phyloP scores from a whole-genome alignment of 2,888 invertebrate genomes.

The Oeneis ivallda region DNA sequence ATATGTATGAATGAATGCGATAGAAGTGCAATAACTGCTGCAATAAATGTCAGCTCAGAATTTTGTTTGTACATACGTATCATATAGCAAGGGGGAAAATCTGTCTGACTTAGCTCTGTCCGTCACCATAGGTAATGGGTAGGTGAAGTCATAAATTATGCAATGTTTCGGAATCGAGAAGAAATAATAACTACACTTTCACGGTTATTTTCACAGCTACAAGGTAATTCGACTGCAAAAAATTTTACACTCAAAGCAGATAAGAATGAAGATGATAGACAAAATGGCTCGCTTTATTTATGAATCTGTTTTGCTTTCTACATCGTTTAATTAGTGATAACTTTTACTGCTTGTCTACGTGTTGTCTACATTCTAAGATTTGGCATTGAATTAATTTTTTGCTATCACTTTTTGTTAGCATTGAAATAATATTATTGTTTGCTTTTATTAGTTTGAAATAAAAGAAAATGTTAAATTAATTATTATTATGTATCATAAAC shows the following conservation, averaged over 20 bases:
- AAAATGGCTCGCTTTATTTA: constrained; percentile 15
- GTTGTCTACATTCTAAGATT: not conserved
- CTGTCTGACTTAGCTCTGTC: no score
- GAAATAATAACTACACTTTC: constrained; percentile 6
- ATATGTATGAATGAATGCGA: no score
- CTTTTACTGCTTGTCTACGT: constrained; percentile 16
- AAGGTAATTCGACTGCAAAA: not conserved
- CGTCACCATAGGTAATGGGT: no score
- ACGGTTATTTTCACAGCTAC: constrained; percentile 8
- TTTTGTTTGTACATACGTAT: no score
- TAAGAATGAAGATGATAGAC: constrained; percentile 2
- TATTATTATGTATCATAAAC: no score
- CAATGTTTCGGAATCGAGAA: not conserved
- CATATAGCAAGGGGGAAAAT: no score
- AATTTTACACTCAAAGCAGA: not conserved
- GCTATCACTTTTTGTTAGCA: not conserved
- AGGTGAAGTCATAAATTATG: not conserved
- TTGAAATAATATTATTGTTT: not conserved
- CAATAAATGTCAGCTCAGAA: no score
- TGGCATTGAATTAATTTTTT: not conserved
- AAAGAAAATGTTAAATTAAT: not conserved
- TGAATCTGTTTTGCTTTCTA: constrained; percentile 27
- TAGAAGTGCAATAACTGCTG: no score
- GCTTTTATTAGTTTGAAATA: not conserved
- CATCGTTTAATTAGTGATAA: constrained; percentile 19